A percentile compares a stretch with the other conserved stretches of the same genome.
Conservation (phyloP, 2,797 vertebrate species). For the Sebastes hubbsi region DNA sequence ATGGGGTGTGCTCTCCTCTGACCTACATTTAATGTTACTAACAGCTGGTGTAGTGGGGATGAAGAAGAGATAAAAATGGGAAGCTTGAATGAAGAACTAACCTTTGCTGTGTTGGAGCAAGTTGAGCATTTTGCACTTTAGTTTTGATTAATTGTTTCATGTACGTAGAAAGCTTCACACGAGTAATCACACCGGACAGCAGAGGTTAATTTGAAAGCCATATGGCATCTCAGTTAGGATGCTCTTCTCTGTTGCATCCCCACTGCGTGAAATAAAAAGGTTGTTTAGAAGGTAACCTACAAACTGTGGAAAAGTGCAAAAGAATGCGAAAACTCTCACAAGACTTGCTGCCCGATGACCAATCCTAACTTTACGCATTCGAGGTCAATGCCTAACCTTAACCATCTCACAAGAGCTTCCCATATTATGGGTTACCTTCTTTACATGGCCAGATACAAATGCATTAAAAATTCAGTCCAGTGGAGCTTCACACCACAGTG, state of each 20-base stretch:
- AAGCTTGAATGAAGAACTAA: background rate
- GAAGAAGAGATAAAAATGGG: background rate
- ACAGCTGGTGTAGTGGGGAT: conserved; percentile 12
- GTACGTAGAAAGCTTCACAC: background rate
- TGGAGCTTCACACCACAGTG: background rate
- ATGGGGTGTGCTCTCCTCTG: conserved; percentile 6
- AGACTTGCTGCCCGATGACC: background rate
- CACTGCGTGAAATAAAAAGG: background rate
- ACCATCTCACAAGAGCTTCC: too few species aligned
- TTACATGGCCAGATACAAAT: too few species aligned
- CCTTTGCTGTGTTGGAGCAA: background rate
- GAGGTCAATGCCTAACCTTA: too few species aligned
- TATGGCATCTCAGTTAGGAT: background rate
- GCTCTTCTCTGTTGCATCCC: background rate
- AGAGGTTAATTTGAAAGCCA: conserved; percentile 3
- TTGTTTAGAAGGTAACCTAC: background rate
- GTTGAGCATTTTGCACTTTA: background rate
- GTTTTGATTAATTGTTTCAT: background rate
- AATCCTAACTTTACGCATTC: too few species aligned
- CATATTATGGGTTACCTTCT: too few species aligned
- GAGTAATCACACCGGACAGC: background rate
- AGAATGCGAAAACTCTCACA: too few species aligned
- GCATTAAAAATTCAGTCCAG: background rate
- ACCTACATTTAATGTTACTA: conserved; percentile 25
- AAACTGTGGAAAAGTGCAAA: background rate